These are phyloP conservation scores for Hozukius guyotensis DNA, from an alignment of 2,797 vertebrate genomes.

Conservation along the genomic window DNA sequence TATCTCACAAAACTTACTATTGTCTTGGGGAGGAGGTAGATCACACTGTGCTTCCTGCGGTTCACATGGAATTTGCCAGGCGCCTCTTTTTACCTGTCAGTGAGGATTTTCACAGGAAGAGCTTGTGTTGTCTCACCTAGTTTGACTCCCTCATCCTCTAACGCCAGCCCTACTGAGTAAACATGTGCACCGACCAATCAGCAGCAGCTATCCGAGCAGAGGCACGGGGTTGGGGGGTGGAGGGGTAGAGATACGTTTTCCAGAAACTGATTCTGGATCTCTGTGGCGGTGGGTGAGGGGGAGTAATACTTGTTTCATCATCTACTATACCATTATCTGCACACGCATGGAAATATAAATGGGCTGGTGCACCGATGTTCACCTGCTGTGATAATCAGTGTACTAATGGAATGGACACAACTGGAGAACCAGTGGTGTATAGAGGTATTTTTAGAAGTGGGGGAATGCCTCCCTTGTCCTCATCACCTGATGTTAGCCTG, in stretches of 20 bases:
- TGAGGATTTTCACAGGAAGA: conserved; percentile 51
- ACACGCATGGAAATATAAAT: conserved; percentile 26
- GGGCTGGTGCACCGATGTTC: conserved; percentile 13
- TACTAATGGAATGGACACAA: conserved; percentile 40
- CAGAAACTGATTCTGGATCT: not conserved
- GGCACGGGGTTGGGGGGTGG: not conserved
- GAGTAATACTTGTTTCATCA: conserved; percentile 7
- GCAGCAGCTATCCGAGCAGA: not conserved
- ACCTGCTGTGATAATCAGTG: conserved; percentile 44
- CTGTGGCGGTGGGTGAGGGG: not conserved
- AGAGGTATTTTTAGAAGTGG: conserved; percentile 12
- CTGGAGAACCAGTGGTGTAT: not conserved
- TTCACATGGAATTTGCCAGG: conserved; percentile 31
- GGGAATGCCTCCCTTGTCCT: not conserved
- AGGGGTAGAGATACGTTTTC: not conserved
- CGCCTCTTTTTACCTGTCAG: conserved; percentile 37
- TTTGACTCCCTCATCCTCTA: conserved; percentile 24
- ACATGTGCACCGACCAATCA: conserved; percentile 15
- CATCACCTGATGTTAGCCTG: not conserved
- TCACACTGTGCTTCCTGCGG: conserved; percentile 17
- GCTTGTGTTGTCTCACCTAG: conserved; percentile 37
- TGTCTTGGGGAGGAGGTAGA: conserved; percentile 29
- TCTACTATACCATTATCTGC: conserved; percentile 21
- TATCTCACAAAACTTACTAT: conserved; percentile 38
- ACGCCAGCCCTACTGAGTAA: not conserved